Evolutionary conservation across 2,888 invertebrate species (phyloP).

Genomic region (Microctonus brassicae): DNA sequence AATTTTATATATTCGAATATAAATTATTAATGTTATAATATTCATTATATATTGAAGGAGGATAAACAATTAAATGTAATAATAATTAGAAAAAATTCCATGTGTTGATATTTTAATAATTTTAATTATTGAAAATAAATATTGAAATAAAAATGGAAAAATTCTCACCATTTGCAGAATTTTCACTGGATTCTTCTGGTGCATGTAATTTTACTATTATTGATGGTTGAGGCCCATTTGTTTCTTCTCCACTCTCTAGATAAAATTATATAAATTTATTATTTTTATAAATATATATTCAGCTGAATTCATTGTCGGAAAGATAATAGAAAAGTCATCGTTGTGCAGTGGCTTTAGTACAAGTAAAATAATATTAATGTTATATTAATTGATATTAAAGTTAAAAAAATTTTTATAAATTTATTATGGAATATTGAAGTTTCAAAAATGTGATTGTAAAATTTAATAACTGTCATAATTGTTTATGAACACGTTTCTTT

Average conservation of each 20-base stretch:
- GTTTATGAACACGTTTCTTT: conserved; percentile 46
- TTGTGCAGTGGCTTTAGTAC: conserved; percentile 30
- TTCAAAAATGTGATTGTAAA: background rate
- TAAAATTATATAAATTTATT: conserved; percentile 43
- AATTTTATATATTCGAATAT: too few relatives aligned
- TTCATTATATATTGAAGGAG: background rate
- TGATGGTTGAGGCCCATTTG: conserved; percentile 53
- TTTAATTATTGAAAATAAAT: background rate
- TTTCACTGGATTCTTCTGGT: conserved; percentile 55
- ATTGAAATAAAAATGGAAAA: background rate
- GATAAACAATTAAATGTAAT: background rate
- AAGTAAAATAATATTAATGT: conserved; percentile 4
- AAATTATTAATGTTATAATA: background rate
- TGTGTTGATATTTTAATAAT: too few relatives aligned
- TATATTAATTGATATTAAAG: background rate
- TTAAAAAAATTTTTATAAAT: background rate
- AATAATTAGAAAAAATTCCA: conserved; percentile 5
- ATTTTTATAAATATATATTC: too few relatives aligned
- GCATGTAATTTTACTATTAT: conserved; percentile 62
- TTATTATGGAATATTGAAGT: conserved; percentile 21
- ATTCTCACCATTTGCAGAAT: conserved; percentile 59
- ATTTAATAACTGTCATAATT: conserved; percentile 16
- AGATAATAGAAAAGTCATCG: conserved; percentile 28
- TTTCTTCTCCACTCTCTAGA: conserved; percentile 58
- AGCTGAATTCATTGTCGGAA: conserved; percentile 40